Evolutionary conservation across 2,888 invertebrate genomes (phyloP), one percentile per base, ranked within the genome.

Genomic region (Tethea ocularis): DNA sequence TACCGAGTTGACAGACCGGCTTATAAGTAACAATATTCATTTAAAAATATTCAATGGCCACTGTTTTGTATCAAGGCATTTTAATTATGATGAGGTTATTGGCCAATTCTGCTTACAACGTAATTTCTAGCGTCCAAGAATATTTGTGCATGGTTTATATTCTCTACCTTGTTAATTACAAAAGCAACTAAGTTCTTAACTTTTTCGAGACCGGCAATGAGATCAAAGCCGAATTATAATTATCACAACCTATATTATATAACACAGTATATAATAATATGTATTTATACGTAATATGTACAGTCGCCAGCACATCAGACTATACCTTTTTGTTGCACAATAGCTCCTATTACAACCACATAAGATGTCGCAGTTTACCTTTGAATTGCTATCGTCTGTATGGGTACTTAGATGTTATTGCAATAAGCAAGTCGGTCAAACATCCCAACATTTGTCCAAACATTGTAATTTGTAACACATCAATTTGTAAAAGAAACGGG

Each of bases 1-100:
- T 63, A 61, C 62, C 62, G 59, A 66, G 67, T 69, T 72, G 75
- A 70, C 72, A 68, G 69, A 56, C 59, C 60, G 57, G 67, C 63
- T 72, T 68, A 74, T 74, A 77, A 77, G 76, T 75, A 76, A 71
- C 41, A 15, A 41, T 41, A 41, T 46, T 1, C 2, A 20, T 46
- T 20, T 20, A 20, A 46, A 46, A 46, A 46, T 46, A 46, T 46
- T 46, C 46, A 20, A 46, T 2, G 17, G 46, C 10, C 17, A 20
- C 46, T 46, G 20, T 46, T 20, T 20, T 46, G 1, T 20, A n/a
- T 46, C 46, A 10, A 17, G 46, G 20, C 10, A 17, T 46, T 20
- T 46, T 20, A 17, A 46, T 46, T 46, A 10, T 20, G 10, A 10
- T 20, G 10, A 46, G n/a, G 20, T 46, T 2, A 20, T 46, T 46